Evolutionary conservation across 2,888 invertebrate species (phyloP).

Genomic region (Macroteleia sp.): DNA sequence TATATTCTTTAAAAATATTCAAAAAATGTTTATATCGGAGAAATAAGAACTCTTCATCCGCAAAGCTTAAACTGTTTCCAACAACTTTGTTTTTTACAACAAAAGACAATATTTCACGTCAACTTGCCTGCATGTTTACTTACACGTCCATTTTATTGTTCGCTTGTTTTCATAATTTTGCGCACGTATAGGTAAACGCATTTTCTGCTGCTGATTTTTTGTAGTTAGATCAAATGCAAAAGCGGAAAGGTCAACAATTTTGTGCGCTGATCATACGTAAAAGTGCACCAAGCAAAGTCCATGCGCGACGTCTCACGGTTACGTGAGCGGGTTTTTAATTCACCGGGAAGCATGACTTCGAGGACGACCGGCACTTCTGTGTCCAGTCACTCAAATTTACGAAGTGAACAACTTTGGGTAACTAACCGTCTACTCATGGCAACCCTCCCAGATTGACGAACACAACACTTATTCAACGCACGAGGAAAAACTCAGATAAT

Average conservation of each 20-base stretch:
- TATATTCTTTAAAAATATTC: too few species aligned
- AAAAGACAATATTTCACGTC: constrained; percentile 14
- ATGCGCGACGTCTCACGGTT: constrained; percentile 22
- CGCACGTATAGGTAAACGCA: constrained; percentile 35
- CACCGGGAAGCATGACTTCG: constrained; percentile 26
- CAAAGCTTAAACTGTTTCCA: too few species aligned
- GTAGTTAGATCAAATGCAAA: constrained; percentile 49
- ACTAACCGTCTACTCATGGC: constrained; percentile 6
- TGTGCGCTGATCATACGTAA: constrained; percentile 44
- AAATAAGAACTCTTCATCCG: too few species aligned
- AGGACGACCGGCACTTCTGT: constrained; percentile 22
- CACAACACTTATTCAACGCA: constrained; percentile 8
- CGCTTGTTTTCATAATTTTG: constrained; percentile 23
- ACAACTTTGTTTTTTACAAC: too few species aligned
- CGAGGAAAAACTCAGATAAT: constrained; percentile 14
- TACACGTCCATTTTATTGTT: constrained; percentile 29
- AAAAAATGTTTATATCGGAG: too few species aligned
- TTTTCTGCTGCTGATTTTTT: constrained; percentile 28
- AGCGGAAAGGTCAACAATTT: constrained; percentile 53
- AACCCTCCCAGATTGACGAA: neutral
- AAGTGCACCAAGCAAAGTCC: constrained; percentile 34
- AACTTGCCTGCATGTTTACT: constrained; percentile 2
- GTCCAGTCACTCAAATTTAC: constrained; percentile 19
- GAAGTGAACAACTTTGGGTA: constrained; percentile 34
- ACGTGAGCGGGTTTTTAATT: constrained; percentile 24